Evolutionary conservation across 2,797 vertebrate genomes (phyloP), one percentile per base, ranked within the genome.

Genomic region (Dipus sagitta): DNA sequence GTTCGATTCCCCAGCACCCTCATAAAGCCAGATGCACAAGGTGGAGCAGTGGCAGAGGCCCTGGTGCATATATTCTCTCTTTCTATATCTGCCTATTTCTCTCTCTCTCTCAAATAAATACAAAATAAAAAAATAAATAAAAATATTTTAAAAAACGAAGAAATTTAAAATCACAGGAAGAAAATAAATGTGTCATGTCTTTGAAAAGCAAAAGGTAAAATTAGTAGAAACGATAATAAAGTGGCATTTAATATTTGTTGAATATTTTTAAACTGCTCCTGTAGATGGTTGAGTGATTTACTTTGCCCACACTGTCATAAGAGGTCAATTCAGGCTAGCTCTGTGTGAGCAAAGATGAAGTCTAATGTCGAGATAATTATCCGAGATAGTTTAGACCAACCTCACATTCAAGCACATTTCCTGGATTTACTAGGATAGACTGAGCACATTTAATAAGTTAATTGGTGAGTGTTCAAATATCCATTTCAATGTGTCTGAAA

Each of bases 401-500:
- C 32, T 32, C 81, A 26, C 17, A 38, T 71, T 80, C 81, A 68
- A 38, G 62, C 68, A 80, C 85, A 72, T 83, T 92, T 88, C 95
- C 79, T 76, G 90, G 75, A 96, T 88, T 93, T 93, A 93, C 75
- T 70, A 72, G 28, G 70, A 84, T 23, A 30, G 86, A 71, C 82
- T 70, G 68, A 90, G 86, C 85, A 96, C 90, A 79, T 83, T 93
- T 91, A 95, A 91, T 85, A 81, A 92, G 78, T 81, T 95, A 93
- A 95, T 77, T 86, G 80, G 8, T 76, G 74, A 89, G 71, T 32
- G 77, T 74, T 92, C 88, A 47, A 92, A 70, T 32, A 54, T 75
- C 72, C 65, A 76, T 82, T 84, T 84, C 82, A 86, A 88, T 93
- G 47, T 92, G 90, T 93, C 92, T 91, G 76, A 96, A 91, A 38